phyloP scores from a whole-genome alignment of 2,797 vertebrate species.

The Poeciliopsis presidionis region DNA sequence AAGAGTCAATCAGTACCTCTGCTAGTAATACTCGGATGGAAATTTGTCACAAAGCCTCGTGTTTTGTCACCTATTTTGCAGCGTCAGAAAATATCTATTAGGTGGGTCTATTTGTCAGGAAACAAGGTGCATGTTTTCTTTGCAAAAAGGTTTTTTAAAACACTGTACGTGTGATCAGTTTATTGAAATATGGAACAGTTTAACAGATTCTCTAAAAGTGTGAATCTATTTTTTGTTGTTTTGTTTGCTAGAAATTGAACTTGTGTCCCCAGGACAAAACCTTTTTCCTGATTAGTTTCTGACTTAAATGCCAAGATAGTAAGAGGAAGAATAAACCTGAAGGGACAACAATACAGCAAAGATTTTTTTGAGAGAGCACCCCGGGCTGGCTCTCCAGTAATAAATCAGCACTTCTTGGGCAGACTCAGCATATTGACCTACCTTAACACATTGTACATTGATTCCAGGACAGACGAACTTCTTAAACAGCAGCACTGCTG shows the following conservation, averaged over 20 bases:
- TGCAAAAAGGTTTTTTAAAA: background rate
- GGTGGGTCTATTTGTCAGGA: background rate
- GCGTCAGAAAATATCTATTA: background rate
- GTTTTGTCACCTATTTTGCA: background rate
- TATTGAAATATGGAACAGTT: background rate
- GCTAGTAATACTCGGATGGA: background rate
- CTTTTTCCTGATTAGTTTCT: background rate
- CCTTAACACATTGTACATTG: slow-evolving; percentile 93
- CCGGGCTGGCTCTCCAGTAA: background rate
- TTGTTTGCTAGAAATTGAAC: background rate
- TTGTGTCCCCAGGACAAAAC: background rate
- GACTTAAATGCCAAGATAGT: background rate
- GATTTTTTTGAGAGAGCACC: background rate
- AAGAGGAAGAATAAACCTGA: background rate
- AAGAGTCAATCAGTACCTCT: background rate
- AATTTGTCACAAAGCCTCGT: background rate
- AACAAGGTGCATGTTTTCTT: background rate
- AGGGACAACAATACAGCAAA: background rate
- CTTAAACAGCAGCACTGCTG: slow-evolving; percentile 92
- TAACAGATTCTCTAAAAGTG: background rate
- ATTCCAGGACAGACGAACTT: slow-evolving; percentile 97
- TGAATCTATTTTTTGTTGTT: background rate
- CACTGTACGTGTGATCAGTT: background rate
- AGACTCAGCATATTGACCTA: slow-evolving; percentile 46
- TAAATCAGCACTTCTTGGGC: background rate